Evolutionary conservation across 2,113 vertebrate species (phyloP), one percentile per base, ranked within the genome.

Genomic region (Poeciliopsis occidentalis): DNA sequence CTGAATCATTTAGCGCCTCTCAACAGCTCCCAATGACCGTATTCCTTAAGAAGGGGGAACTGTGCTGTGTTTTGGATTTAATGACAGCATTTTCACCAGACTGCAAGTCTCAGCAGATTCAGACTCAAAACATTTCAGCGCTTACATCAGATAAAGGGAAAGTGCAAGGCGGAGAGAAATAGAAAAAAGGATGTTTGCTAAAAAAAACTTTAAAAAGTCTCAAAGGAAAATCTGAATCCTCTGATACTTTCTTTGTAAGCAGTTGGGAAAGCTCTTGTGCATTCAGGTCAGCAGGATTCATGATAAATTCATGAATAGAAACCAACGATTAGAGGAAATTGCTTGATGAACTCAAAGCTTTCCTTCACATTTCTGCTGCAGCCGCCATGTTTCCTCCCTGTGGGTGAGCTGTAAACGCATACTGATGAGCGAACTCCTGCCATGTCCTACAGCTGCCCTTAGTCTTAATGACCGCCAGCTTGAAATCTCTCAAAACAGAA

Each of bases 251-350:
- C 32, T 75, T 67, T 77, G 66, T 76, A 64, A 79, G 69, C 22
- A 19, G 39, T 69, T 37, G 22, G 4, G 34, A 75, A 44, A 71
- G 67, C 26, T 37, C 64, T 66, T 17, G 2, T 77, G 37, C 73
- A 79, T 83, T 86, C 75, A 78, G 73, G 71, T 87, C 74, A 87
- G 66, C 31, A 27, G 4, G 63, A 51, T 73, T 77, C 74, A 86
- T 86, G 72, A 85, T 84, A 71, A 79, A 86, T 85, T 83, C 37
- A 86, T 86, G 75, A 90, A 79, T 75, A 54, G 75, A 87, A 86
- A 81, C 78, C 81, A 81, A 77, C 60, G 74, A 67, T 79, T 41
- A 71, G 26, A 79, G 67, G 65, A 66, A 78, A 78, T 63, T 5
- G 17, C 22, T 11, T 61, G 75, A 84, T 78, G 31, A 69, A 71